A percentile compares a stretch with the other conserved stretches of the same genome.
Evolutionary conservation across 1,140 invertebrate genomes (phyloP).

Genomic region (Zophobas morio): DNA sequence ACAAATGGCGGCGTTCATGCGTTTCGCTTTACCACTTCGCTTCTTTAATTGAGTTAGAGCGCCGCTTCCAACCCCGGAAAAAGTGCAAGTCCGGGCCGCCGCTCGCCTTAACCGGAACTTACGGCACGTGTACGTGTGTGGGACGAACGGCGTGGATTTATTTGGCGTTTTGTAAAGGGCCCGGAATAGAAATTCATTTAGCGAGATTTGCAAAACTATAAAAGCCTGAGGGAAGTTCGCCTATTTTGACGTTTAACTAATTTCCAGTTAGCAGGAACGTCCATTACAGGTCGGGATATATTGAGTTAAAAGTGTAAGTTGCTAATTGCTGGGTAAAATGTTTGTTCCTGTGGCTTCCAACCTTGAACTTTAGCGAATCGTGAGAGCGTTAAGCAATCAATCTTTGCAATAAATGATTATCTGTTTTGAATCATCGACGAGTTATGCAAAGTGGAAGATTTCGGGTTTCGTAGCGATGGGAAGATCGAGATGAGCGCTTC

Average conservation of each 20-base stretch:
- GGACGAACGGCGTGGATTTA: background rate
- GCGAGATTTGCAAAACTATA: background rate
- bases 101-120: background rate
- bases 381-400: constrained; percentile 14
- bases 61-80: background rate
- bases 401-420: constrained; percentile 8
- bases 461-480: background rate
- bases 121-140: constrained; percentile 15
- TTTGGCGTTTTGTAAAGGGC: background rate
- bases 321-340: no score
- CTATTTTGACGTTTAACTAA: no score
- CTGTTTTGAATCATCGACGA: background rate
- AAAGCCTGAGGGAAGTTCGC: background rate
- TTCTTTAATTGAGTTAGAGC: constrained; percentile 15
- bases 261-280: no score
- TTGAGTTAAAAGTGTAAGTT: no score
- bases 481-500: background rate
- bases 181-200: constrained; percentile 4
- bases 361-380: constrained; percentile 28
- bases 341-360: background rate
- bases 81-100: background rate
- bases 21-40: background rate
- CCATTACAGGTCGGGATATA: no score
- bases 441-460: constrained; percentile 2
- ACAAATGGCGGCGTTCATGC: constrained; percentile 19